Evolutionary conservation across 2,888 invertebrate species (phyloP).

Genomic region (Melinaea menophilus): DNA sequence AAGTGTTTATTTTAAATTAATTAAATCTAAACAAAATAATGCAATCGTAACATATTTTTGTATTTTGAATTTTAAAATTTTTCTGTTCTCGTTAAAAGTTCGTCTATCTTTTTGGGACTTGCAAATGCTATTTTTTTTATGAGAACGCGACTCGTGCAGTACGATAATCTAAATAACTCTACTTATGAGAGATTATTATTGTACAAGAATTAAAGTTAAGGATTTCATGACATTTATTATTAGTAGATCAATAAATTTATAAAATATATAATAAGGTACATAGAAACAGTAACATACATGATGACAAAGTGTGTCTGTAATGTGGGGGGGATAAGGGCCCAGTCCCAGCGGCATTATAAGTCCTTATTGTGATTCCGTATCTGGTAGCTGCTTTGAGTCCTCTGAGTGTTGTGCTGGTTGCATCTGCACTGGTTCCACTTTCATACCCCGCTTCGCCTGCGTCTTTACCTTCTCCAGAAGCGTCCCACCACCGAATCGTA

Average conservation of each 20-base stretch:
- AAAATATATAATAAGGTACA: neutral
- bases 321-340: constrained; percentile 83
- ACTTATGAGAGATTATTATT: neutral
- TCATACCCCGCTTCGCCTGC: constrained; percentile 60
- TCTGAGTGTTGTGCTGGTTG: constrained; percentile 75
- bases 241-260: neutral
- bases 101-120: constrained; percentile 22
- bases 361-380: constrained; percentile 86
- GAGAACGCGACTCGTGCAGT: neutral
- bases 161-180: constrained; percentile 12
- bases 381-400: constrained; percentile 85
- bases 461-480: constrained; percentile 77
- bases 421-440: constrained; percentile 67
- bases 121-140: constrained; percentile 3
- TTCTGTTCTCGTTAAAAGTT: constrained; percentile 31
- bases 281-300: constrained; percentile 52
- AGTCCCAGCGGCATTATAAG: constrained; percentile 86
- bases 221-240: neutral
- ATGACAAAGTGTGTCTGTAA: constrained; percentile 68
- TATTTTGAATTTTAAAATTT: constrained; percentile 3
- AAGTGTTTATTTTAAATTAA: too few relatives aligned
- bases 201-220: neutral
- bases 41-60: neutral
- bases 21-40: too few relatives aligned
- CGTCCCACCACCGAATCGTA: constrained; percentile 81